Percentiles rank a stretch among this genome's conserved stretches.
These are phyloP conservation scores for Merluccius polli DNA, from an alignment of 2,797 vertebrate genomes.

Conservation along the genomic window DNA sequence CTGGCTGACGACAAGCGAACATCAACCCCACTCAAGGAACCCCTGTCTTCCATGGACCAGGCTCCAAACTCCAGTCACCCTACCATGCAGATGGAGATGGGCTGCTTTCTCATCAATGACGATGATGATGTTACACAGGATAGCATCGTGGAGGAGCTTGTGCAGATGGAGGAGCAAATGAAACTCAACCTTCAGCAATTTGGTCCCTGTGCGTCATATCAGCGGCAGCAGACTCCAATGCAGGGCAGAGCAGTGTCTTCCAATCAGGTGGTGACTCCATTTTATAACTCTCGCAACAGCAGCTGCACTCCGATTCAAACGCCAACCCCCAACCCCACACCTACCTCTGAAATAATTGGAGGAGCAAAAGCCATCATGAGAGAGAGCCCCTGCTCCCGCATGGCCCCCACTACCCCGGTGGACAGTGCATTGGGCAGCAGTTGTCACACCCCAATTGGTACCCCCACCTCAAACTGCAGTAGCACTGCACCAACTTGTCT, in stretches of 20 bases:
- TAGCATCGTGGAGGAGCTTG: constrained; percentile 97
- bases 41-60: constrained; percentile 70
- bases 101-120: constrained; percentile 87
- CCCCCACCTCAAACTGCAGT: constrained; percentile 95
- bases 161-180: constrained; percentile 99
- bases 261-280: constrained; percentile 72
- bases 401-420: constrained; percentile 88
- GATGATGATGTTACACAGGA: constrained; percentile 98
- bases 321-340: constrained; percentile 78
- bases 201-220: constrained; percentile 71
- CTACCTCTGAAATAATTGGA: constrained; percentile 87
- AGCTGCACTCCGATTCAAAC: constrained; percentile 83
- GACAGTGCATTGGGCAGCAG: constrained; percentile 92
- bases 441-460: constrained; percentile 89
- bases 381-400: constrained; percentile 89
- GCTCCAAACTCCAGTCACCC: constrained; percentile 76
- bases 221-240: constrained; percentile 70
- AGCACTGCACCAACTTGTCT: constrained; percentile 93
- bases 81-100: constrained; percentile 78
- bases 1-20: constrained; percentile 36
- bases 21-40: constrained; percentile 41
- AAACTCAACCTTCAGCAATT: constrained; percentile 85
- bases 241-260: constrained; percentile 71
- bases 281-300: constrained; percentile 81
- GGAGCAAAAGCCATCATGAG: constrained; percentile 78